Evolutionary conservation across 2,797 vertebrate genomes (phyloP), one percentile per base, ranked within the genome.

Genomic region (Astyanax mexicanus): DNA sequence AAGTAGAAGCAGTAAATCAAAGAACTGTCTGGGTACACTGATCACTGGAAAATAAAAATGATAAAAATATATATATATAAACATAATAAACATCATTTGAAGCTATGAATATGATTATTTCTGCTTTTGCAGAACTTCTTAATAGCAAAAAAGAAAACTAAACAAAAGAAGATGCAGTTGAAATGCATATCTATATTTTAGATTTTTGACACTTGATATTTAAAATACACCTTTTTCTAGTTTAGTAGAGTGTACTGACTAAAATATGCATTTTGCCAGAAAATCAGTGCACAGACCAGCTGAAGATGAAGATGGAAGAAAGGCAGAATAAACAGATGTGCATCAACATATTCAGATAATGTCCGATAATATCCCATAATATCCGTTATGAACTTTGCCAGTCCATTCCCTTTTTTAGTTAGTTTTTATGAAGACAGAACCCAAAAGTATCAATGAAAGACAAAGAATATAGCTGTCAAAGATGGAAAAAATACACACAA

Each of bases 1-100:
- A 76, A 85, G 89, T 86, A 44, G 82, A 91, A 90, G 88, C 89
- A 80, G 88, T 86, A 89, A 77, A 86, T 84, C 77, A 85, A 84
- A 76, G 65, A 82, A 74, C 85, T 88, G 87, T 86, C 90, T 82
- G 77, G 84, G 80, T 87, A 86, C 81, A 88, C 83, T 84, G 80
- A 74, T 35, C 40, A 68, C 9, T 0, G 55, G 15, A 8, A 55
- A 58, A 58, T 6, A 37, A n/a, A n/a, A n/a, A n/a, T n/a, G n/a
- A n/a, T 64, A 57, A 17, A 38, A 86, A 72, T 74, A n/a, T n/a
- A n/a, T n/a, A n/a, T n/a, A n/a, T n/a, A n/a, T n/a, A n/a, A 74
- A 73, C 74, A 86, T 79, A 75, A 67, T 52, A 68, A 79, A 47
- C 54, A 35, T 61, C 73, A 62, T 66, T 57, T 40, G 32, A 60